Percentiles rank a stretch among this genome's conserved stretches.
Conservation (phyloP, 2,888 invertebrate genomes). For the Chloroclystis v-ata region DNA sequence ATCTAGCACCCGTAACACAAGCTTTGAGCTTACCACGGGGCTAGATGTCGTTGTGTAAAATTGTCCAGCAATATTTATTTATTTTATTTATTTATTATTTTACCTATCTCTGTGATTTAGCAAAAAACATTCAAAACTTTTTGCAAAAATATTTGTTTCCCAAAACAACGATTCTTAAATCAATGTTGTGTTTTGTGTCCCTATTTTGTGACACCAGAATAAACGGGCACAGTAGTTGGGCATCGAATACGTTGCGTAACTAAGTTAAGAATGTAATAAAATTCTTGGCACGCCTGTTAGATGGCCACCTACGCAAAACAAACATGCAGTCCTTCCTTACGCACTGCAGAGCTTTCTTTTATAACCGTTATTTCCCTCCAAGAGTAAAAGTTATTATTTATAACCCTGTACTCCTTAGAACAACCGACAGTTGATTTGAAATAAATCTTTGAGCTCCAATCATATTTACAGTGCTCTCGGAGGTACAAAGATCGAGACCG, state of each 20-base stretch:
- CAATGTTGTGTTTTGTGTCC: no score
- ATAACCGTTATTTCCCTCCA: neutral
- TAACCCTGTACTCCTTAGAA: neutral
- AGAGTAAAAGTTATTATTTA: neutral
- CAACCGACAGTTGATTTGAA: slow-evolving; percentile 1
- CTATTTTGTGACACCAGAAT: neutral
- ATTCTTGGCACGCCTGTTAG: slow-evolving; percentile 28
- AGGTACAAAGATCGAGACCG: slow-evolving; percentile 6
- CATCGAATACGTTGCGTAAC: slow-evolving; percentile 23
- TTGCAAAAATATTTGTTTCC: no score
- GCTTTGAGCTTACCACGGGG: no score
- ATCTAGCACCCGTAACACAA: no score
- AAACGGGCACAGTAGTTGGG: slow-evolving; percentile 13
- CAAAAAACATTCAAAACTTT: neutral
- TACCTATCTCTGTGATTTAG: no score
- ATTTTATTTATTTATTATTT: no score
- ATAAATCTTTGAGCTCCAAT: slow-evolving; percentile 8
- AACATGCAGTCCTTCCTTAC: slow-evolving; percentile 23
- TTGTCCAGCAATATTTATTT: no score
- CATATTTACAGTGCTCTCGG: neutral
- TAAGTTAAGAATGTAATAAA: slow-evolving; percentile 25
- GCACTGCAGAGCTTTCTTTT: slow-evolving; percentile 14
- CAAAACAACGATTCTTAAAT: no score
- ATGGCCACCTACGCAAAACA: slow-evolving; percentile 18
- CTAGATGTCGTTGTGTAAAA: no score